Percentiles rank a stretch among this genome's conserved stretches.
phyloP scores from a whole-genome alignment of 2,113 vertebrate genomes.

The Anser cygnoides region DNA sequence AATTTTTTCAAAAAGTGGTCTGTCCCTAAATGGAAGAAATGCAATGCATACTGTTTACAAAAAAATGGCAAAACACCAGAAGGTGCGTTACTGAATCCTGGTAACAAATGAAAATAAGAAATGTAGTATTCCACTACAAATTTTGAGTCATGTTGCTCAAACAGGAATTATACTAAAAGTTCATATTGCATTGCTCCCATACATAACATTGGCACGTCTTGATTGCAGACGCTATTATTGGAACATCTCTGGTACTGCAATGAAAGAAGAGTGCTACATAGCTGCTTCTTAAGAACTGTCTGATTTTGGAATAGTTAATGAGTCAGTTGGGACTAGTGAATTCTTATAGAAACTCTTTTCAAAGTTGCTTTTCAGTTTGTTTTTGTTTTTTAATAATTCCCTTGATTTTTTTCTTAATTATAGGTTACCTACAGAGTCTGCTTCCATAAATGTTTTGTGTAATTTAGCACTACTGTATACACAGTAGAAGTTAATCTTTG shows the following conservation, averaged over 20 bases:
- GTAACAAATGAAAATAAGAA: neutral
- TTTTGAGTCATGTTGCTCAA: neutral
- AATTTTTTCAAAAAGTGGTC: neutral
- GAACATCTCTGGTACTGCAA: neutral
- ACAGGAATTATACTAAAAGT: neutral
- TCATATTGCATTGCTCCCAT: neutral
- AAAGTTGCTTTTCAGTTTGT: neutral
- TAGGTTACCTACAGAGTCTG: neutral
- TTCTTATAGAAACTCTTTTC: conserved; percentile 3
- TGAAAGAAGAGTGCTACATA: neutral
- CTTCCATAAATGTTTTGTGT: neutral
- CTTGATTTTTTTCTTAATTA: neutral
- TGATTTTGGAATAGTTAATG: conserved; percentile 13
- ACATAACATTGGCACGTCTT: neutral
- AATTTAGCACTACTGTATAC: neutral
- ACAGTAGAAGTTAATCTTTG: neutral
- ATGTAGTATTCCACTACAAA: neutral
- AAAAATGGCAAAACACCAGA: neutral
- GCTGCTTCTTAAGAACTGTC: neutral
- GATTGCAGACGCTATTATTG: neutral
- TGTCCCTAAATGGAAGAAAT: neutral
- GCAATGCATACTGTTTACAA: neutral
- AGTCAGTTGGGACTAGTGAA: neutral
- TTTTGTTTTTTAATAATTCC: neutral
- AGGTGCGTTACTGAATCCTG: accelerated